A percentile compares a stretch with the other conserved stretches of the same genome.
phyloP scores from a whole-genome alignment of 2,888 invertebrate species.

The Ectobius pallidus region DNA sequence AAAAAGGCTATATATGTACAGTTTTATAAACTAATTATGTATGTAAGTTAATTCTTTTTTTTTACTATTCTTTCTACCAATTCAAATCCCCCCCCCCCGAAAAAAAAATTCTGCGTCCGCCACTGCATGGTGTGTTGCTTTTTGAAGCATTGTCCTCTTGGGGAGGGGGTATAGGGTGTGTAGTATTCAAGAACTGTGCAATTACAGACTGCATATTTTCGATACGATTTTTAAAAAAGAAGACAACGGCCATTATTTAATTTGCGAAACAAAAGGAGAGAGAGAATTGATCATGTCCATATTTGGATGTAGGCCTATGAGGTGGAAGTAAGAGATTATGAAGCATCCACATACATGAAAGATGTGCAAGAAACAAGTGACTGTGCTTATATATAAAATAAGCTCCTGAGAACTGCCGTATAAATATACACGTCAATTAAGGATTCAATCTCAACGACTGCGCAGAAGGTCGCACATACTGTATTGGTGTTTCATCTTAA shows the following conservation, averaged over 20 bases:
- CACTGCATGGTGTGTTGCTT: too few relatives aligned
- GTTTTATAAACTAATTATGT: too few relatives aligned
- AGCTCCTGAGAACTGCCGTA: background rate
- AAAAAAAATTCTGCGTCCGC: too few relatives aligned
- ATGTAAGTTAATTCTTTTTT: too few relatives aligned
- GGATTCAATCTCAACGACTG: slow-evolving; percentile 6
- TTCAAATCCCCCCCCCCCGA: too few relatives aligned
- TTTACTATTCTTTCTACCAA: too few relatives aligned
- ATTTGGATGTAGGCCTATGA: slow-evolving; percentile 10
- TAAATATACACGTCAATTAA: slow-evolving; percentile 29
- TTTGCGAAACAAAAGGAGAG: slow-evolving; percentile 16
- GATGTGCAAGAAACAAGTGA: slow-evolving; percentile 23
- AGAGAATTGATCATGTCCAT: slow-evolving; percentile 17
- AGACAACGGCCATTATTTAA: slow-evolving; percentile 4
- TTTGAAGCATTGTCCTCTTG: too few relatives aligned
- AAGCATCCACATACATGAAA: slow-evolving; percentile 6
- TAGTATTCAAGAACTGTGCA: slow-evolving; percentile 4
- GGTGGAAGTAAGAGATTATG: slow-evolving; percentile 17
- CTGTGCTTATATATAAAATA: background rate
- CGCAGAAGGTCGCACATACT: background rate
- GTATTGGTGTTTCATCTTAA: slow-evolving; percentile 2
- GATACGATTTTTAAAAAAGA: too few relatives aligned
- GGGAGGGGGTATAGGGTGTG: background rate
- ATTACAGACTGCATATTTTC: background rate
- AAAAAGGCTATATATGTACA: too few relatives aligned